phyloP scores from a whole-genome alignment of 2,888 invertebrate genomes.

The Priapulus caudatus region DNA sequence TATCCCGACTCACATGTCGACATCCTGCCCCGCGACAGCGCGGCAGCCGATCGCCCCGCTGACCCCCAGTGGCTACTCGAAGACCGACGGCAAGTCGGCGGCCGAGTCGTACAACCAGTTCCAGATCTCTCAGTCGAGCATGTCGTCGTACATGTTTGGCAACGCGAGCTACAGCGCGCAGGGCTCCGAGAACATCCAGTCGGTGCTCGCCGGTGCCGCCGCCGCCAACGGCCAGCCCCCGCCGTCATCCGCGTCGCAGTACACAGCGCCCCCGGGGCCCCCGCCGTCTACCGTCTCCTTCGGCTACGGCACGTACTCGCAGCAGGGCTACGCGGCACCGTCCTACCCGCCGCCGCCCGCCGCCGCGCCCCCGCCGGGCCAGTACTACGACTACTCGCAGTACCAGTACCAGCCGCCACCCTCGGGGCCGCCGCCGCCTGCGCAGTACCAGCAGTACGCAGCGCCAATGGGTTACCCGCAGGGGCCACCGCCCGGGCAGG shows the following conservation, averaged over 20 bases:
- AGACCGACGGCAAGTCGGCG: too few species aligned
- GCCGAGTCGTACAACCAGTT: background rate
- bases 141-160: slow-evolving; percentile 3
- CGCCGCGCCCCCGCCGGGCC: too few species aligned
- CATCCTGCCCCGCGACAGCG: too few species aligned
- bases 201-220: background rate
- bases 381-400: background rate
- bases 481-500: too few species aligned
- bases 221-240: background rate
- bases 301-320: background rate
- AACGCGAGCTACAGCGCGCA: background rate
- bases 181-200: background rate
- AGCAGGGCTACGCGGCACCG: background rate
- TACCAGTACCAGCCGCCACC: background rate
- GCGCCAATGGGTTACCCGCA: too few species aligned
- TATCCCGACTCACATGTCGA: too few species aligned
- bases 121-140: background rate
- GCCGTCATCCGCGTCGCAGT: too few species aligned
- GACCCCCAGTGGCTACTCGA: too few species aligned
- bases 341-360: background rate
- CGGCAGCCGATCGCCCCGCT: too few species aligned
- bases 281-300: background rate
- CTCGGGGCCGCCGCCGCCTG: background rate
- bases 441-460: too few species aligned
- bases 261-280: background rate